These are phyloP conservation scores for Rhinogobio ventralis DNA, from an alignment of 2,797 vertebrate species.

Conservation along the genomic window DNA sequence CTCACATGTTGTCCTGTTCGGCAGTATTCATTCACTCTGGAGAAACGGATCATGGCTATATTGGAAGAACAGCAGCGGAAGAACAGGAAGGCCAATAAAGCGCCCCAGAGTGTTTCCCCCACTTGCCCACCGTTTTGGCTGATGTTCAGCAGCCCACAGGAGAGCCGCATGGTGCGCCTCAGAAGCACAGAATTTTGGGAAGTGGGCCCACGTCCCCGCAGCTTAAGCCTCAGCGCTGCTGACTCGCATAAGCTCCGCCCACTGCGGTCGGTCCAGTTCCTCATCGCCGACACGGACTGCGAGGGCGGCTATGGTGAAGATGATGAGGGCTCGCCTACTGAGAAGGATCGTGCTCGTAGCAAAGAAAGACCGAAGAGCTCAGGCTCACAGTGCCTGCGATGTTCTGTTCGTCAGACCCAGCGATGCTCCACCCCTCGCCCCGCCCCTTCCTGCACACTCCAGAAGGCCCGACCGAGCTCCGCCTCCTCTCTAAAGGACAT, in stretches of 20 bases:
- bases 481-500: slow-evolving; percentile 51
- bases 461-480: slow-evolving; percentile 39
- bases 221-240: slow-evolving; percentile 76
- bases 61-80: slow-evolving; percentile 68
- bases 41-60: slow-evolving; percentile 83
- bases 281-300: slow-evolving; percentile 56
- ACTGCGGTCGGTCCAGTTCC: slow-evolving; percentile 63
- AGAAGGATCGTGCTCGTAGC: slow-evolving; percentile 60
- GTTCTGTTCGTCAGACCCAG: slow-evolving; percentile 68
- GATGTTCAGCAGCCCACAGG: slow-evolving; percentile 76
- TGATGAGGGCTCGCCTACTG: slow-evolving; percentile 76
- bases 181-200: slow-evolving; percentile 53
- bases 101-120: slow-evolving; percentile 59
- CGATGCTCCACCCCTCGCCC: slow-evolving; percentile 46
- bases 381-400: slow-evolving; percentile 55
- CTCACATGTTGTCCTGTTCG: not conserved
- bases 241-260: slow-evolving; percentile 57
- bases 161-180: slow-evolving; percentile 38
- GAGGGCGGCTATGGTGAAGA: slow-evolving; percentile 74
- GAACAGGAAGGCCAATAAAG: slow-evolving; percentile 44
- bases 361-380: slow-evolving; percentile 64
- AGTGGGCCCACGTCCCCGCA: slow-evolving; percentile 65
- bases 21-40: slow-evolving; percentile 89
- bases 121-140: slow-evolving; percentile 91
- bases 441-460: slow-evolving; percentile 36